phyloP scores from a whole-genome alignment of 2,888 invertebrate species.

The Parnassius mnemosyne region DNA sequence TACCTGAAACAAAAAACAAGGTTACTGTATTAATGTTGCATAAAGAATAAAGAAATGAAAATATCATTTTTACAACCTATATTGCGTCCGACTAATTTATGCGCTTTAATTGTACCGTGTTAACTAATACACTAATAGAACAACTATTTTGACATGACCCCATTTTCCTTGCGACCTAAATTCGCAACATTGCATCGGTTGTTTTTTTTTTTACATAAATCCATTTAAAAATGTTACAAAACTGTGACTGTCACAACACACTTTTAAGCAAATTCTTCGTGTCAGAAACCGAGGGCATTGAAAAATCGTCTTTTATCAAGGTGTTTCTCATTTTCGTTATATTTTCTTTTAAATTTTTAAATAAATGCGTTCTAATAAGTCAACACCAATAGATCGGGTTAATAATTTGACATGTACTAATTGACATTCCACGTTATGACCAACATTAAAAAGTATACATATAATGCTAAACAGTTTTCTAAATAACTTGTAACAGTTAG shows the following conservation, averaged over 20 bases:
- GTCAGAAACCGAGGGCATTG: slow-evolving; percentile 52
- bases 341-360: slow-evolving; percentile 26
- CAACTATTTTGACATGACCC: slow-evolving; percentile 70
- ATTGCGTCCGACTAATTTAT: slow-evolving; percentile 41
- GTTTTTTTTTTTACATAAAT: slow-evolving; percentile 55
- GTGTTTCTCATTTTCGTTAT: slow-evolving; percentile 43
- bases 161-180: slow-evolving; percentile 68
- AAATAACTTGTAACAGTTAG: slow-evolving; percentile 64
- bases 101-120: slow-evolving; percentile 71
- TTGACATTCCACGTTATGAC: slow-evolving; percentile 44
- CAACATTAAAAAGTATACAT: slow-evolving; percentile 28
- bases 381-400: background rate
- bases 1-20: slow-evolving; percentile 62
- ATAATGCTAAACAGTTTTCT: slow-evolving; percentile 50
- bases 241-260: slow-evolving; percentile 63
- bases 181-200: slow-evolving; percentile 63
- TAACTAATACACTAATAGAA: slow-evolving; percentile 64
- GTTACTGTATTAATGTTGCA: slow-evolving; percentile 7
- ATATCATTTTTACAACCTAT: slow-evolving; percentile 37
- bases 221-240: slow-evolving; percentile 69
- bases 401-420: slow-evolving; percentile 29
- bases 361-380: slow-evolving; percentile 26
- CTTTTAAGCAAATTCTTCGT: slow-evolving; percentile 53
- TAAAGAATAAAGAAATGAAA: slow-evolving; percentile 29
- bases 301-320: slow-evolving; percentile 53